Conservation (phyloP, 2,113 vertebrate species). For the Platichthys stellatus region DNA sequence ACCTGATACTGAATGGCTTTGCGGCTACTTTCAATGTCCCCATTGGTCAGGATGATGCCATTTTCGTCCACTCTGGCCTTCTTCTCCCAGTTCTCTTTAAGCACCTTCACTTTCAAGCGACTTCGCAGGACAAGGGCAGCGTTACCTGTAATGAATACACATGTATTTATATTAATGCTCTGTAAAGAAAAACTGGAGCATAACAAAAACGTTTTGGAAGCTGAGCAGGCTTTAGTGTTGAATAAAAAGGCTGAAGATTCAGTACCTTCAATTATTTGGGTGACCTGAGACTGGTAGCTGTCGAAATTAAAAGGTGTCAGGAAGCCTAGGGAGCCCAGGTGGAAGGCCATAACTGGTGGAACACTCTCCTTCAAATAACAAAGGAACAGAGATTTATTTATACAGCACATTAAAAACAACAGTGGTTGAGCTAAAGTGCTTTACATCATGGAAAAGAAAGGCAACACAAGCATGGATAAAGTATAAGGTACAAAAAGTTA, state of each 20-base stretch:
- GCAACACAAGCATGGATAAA: no score
- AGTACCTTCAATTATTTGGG: conserved; percentile 84
- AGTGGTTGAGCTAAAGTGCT: no score
- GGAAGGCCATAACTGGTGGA: conserved; percentile 87
- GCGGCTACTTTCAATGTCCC: conserved; percentile 65
- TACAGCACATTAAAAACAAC: no score
- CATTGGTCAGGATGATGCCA: conserved; percentile 73
- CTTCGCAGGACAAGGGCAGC: conserved; percentile 83
- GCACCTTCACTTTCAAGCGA: conserved; percentile 82
- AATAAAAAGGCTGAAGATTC: neutral
- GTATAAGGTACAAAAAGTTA: neutral
- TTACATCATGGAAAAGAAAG: no score
- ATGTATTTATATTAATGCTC: neutral
- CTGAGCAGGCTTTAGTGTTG: neutral
- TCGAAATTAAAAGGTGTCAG: conserved; percentile 86
- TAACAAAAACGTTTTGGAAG: neutral
- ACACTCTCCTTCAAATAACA: conserved; percentile 79
- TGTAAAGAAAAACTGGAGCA: neutral
- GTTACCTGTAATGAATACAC: conserved; percentile 70
- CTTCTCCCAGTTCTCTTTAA: conserved; percentile 78
- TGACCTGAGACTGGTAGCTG: conserved; percentile 83
- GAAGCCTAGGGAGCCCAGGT: conserved; percentile 85
- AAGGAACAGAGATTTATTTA: neutral
- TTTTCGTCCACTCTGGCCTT: conserved; percentile 72
- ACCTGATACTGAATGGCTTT: conserved; percentile 82